These are phyloP conservation scores for Drosophila cardini DNA, from an alignment of 1,140 invertebrate genomes.

Conservation along the genomic window DNA sequence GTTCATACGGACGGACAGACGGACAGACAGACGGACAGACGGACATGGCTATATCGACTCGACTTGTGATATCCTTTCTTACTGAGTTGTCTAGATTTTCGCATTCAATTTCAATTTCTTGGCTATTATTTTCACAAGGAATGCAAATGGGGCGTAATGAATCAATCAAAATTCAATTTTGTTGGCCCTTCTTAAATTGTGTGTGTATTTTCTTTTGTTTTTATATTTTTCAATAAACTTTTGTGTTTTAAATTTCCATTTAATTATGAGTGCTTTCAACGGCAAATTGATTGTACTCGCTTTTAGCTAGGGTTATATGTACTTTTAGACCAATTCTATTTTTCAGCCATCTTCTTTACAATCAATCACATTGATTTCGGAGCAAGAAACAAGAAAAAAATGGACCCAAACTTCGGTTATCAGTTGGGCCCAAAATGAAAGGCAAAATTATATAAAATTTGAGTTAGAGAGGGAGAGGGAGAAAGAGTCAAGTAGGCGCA, in stretches of 20 bases:
- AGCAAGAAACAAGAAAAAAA: not conserved
- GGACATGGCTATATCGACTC: too few relatives aligned
- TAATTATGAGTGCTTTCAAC: constrained; percentile 55
- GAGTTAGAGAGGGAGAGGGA: not conserved
- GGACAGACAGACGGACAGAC: too few relatives aligned
- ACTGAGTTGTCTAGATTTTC: too few relatives aligned
- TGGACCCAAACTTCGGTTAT: constrained; percentile 18
- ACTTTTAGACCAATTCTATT: not conserved
- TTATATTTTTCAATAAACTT: constrained; percentile 13
- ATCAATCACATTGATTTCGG: constrained; percentile 59
- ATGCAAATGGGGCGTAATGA: constrained; percentile 20
- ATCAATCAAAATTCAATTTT: constrained; percentile 72
- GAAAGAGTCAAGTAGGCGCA: not conserved
- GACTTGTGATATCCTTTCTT: too few relatives aligned
- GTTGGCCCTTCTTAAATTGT: constrained; percentile 14
- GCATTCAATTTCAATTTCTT: not conserved
- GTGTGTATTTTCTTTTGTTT: not conserved
- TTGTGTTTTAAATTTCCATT: constrained; percentile 52
- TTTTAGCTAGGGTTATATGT: not conserved
- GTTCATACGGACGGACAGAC: too few relatives aligned
- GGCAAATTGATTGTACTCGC: constrained; percentile 58
- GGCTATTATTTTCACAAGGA: not conserved
- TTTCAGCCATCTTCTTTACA: constrained; percentile 7
- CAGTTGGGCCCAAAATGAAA: constrained; percentile 38
- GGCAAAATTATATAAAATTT: constrained; percentile 33